These are phyloP conservation scores for Hirtodrosophila confusa DNA, from an alignment of 2,888 invertebrate genomes.

Conservation along the genomic window DNA sequence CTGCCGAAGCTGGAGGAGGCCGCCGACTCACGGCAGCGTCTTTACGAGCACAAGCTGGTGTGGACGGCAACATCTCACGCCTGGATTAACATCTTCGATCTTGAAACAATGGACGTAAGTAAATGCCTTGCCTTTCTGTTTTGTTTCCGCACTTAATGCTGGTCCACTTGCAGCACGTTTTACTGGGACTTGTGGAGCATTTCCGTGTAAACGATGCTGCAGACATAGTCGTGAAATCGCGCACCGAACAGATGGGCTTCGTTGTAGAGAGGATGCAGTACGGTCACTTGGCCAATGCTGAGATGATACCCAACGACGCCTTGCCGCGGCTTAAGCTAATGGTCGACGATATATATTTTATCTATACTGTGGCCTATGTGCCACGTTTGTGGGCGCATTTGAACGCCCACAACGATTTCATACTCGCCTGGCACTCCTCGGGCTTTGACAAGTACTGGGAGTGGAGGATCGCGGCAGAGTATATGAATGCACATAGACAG, in stretches of 20 bases:
- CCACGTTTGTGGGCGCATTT: constrained; percentile 87
- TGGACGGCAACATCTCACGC: constrained; percentile 89
- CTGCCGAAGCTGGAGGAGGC: constrained; percentile 87
- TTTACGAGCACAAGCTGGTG: constrained; percentile 85
- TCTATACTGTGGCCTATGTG: constrained; percentile 86
- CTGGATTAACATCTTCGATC: constrained; percentile 87
- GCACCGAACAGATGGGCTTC: constrained; percentile 86
- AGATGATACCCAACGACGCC: constrained; percentile 87
- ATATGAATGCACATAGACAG: constrained; percentile 72
- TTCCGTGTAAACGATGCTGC: constrained; percentile 55
- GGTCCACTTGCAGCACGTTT: constrained; percentile 42
- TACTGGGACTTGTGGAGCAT: constrained; percentile 48
- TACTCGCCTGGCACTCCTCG: constrained; percentile 86
- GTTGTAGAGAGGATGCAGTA: constrained; percentile 87
- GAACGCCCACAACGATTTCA: constrained; percentile 85
- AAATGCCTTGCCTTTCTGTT: too few species aligned
- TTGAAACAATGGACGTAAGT: constrained; percentile 84
- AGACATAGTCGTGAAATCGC: constrained; percentile 81
- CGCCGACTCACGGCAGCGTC: constrained; percentile 87
- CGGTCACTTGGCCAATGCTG: constrained; percentile 88
- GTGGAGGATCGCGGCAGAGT: constrained; percentile 80
- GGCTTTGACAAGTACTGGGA: constrained; percentile 88
- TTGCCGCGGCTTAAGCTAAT: constrained; percentile 86
- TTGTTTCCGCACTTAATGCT: not conserved
- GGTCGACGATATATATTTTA: constrained; percentile 88